These are phyloP conservation scores for Acrocephalus kingi DNA, from an alignment of 2,113 vertebrate species.

Conservation along the genomic window DNA sequence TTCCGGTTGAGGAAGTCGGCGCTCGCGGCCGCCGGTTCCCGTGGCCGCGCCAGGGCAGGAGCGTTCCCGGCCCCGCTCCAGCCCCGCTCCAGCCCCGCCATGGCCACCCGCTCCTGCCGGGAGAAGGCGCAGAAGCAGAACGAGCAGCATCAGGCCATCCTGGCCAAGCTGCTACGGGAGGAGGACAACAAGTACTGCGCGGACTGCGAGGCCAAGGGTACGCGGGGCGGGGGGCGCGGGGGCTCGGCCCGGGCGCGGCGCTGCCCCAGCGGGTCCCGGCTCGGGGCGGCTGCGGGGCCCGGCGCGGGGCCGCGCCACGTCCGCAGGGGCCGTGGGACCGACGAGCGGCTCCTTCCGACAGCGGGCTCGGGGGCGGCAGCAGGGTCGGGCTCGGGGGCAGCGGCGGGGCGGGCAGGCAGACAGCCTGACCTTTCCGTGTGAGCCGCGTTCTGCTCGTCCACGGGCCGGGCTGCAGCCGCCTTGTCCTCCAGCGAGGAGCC, in stretches of 20 bases:
- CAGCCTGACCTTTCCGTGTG: neutral
- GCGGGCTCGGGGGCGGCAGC: neutral
- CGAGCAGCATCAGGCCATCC: conserved; percentile 93
- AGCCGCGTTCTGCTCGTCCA: accelerated
- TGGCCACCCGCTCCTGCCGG: conserved; percentile 92
- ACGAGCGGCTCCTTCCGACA: no score
- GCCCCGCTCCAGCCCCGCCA: conserved; percentile 37
- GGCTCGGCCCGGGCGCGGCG: neutral
- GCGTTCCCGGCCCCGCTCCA: neutral
- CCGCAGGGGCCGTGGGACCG: neutral
- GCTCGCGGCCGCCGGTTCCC: neutral
- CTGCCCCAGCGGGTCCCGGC: neutral
- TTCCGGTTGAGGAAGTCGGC: conserved; percentile 44
- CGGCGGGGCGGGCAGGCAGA: neutral
- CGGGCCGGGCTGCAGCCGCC: neutral
- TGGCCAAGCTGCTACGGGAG: conserved; percentile 89
- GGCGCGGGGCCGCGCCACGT: neutral
- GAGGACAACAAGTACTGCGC: conserved; percentile 95
- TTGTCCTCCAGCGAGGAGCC: neutral
- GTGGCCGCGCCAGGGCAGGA: neutral
- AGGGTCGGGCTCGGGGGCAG: neutral
- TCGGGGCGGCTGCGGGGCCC: neutral
- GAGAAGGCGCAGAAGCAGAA: conserved; percentile 96
- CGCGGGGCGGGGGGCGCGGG: neutral
- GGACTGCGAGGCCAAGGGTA: conserved; percentile 96